These are phyloP conservation scores for Sweltsa coloradensis DNA, from an alignment of 1,140 invertebrate genomes.

Conservation along the genomic window DNA sequence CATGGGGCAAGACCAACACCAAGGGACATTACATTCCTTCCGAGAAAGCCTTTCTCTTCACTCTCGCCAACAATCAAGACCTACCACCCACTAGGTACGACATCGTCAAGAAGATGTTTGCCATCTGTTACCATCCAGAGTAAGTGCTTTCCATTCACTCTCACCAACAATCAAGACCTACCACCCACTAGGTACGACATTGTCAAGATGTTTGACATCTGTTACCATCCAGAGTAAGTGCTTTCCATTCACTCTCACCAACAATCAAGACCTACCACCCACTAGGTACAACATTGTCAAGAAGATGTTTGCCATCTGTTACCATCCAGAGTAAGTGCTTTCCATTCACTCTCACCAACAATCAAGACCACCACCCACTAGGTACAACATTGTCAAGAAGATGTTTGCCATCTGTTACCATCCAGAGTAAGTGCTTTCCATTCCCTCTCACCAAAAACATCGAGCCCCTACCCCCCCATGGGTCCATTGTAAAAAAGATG, in stretches of 20 bases:
- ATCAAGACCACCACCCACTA: slow-evolving; percentile 56
- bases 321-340: slow-evolving; percentile 84
- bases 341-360: slow-evolving; percentile 59
- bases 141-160: slow-evolving; percentile 68
- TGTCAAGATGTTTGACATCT: slow-evolving; percentile 79
- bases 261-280: slow-evolving; percentile 58
- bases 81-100: slow-evolving; percentile 69
- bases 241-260: slow-evolving; percentile 63
- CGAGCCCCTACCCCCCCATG: slow-evolving; percentile 62
- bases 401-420: slow-evolving; percentile 86
- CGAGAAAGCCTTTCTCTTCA: slow-evolving; percentile 75
- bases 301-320: slow-evolving; percentile 83
- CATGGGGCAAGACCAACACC: slow-evolving; percentile 62
- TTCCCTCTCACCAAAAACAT: slow-evolving; percentile 60
- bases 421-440: slow-evolving; percentile 76
- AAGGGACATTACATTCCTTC: slow-evolving; percentile 77
- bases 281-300: slow-evolving; percentile 74
- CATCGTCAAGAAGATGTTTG: slow-evolving; percentile 80
- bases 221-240: slow-evolving; percentile 83
- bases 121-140: slow-evolving; percentile 85
- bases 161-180: slow-evolving; percentile 55
- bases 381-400: slow-evolving; percentile 75
- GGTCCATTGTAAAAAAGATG: slow-evolving; percentile 75
- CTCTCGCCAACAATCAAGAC: slow-evolving; percentile 50
- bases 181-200: slow-evolving; percentile 72